A percentile compares a stretch with the other conserved stretches of the same genome.
These are phyloP conservation scores for Aethes cnicana DNA, from an alignment of 2,888 invertebrate species.

Conservation along the genomic window DNA sequence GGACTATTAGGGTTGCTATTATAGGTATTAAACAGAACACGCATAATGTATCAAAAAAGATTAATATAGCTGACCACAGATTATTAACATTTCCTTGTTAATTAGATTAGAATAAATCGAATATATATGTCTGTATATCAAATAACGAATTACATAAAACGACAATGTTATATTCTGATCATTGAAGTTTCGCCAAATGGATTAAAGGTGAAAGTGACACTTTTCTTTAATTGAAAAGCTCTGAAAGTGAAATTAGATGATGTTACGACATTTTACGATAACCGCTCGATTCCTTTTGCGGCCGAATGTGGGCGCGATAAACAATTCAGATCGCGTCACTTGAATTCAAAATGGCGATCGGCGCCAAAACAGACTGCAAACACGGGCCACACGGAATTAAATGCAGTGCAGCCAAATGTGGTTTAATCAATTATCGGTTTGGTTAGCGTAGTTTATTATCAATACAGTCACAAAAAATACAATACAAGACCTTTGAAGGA, in stretches of 20 bases:
- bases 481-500: no score
- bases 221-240: conserved; percentile 37
- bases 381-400: conserved; percentile 44
- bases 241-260: conserved; percentile 47
- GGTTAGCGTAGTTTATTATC: no score
- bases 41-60: conserved; percentile 45
- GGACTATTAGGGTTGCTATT: conserved; percentile 60
- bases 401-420: conserved; percentile 32
- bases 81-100: no score
- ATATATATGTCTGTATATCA: no score
- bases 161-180: no score
- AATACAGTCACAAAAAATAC: no score
- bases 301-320: conserved; percentile 29
- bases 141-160: no score
- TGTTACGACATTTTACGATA: conserved; percentile 27
- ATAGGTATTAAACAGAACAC: conserved; percentile 55
- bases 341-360: conserved; percentile 42
- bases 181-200: no score
- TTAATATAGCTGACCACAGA: neutral
- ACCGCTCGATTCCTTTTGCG: conserved; percentile 9
- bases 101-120: no score
- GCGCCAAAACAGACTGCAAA: conserved; percentile 57
- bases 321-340: conserved; percentile 41
- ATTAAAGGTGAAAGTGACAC: conserved; percentile 20
- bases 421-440: neutral